These are phyloP conservation scores for Eubasilissa splendida DNA, from an alignment of 2,888 invertebrate genomes.

Conservation along the genomic window DNA sequence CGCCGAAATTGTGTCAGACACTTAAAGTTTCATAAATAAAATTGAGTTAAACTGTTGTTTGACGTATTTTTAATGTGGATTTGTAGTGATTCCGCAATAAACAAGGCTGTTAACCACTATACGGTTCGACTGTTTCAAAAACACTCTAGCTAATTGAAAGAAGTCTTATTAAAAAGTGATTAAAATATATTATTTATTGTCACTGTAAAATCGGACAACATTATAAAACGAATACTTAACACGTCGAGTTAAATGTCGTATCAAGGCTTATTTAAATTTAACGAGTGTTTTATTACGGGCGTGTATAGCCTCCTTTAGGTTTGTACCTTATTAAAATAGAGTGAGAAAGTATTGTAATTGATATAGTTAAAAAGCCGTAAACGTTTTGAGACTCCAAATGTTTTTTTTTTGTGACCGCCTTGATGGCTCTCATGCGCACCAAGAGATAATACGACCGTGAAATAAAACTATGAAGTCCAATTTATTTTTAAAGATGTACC, in stretches of 20 bases:
- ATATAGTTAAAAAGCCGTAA: conserved; percentile 29
- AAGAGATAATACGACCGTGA: too few relatives aligned
- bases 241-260: conserved; percentile 38
- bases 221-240: conserved; percentile 45
- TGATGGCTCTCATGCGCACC: neutral
- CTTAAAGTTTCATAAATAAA: too few relatives aligned
- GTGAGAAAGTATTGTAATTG: conserved; percentile 27
- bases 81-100: too few relatives aligned
- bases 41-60: too few relatives aligned
- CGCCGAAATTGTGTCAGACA: neutral
- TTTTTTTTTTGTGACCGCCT: neutral
- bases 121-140: too few relatives aligned
- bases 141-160: too few relatives aligned
- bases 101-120: too few relatives aligned
- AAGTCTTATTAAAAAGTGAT: too few relatives aligned
- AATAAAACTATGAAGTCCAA: too few relatives aligned
- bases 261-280: conserved; percentile 34
- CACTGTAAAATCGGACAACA: conserved; percentile 34
- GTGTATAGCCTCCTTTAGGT: neutral
- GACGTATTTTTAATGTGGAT: too few relatives aligned
- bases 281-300: conserved; percentile 42
- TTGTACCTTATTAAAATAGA: conserved; percentile 28
- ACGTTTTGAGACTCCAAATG: neutral
- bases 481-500: too few relatives aligned
- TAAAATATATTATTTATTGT: conserved; percentile 26